These are phyloP conservation scores for Tolypeutes matacus DNA, from an alignment of 2,797 vertebrate genomes.

Conservation along the genomic window DNA sequence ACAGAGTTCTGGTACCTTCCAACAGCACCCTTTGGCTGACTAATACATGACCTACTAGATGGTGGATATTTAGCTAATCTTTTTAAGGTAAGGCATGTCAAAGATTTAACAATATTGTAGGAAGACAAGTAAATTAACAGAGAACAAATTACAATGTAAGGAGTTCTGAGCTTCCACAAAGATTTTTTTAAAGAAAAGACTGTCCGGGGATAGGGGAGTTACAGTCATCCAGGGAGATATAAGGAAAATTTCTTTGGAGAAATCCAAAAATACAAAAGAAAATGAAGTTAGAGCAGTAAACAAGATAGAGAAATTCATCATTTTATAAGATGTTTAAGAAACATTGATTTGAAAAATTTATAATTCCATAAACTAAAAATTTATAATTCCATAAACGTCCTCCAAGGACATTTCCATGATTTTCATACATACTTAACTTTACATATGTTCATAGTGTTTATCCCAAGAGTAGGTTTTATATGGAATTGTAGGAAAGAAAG, in stretches of 20 bases:
- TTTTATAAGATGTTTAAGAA: slow-evolving; percentile 5
- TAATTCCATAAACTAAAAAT: neutral
- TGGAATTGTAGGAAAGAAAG: neutral
- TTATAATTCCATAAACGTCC: neutral
- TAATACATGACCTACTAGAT: neutral
- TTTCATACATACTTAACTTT: slow-evolving; percentile 18
- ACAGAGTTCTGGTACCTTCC: too few species aligned
- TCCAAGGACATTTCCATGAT: neutral
- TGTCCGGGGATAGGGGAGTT: neutral
- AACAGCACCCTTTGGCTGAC: too few species aligned
- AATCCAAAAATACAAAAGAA: neutral
- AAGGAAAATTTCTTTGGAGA: neutral
- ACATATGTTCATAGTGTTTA: neutral
- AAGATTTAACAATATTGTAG: neutral
- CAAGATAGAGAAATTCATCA: neutral
- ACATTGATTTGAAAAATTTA: neutral
- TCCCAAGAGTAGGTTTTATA: neutral
- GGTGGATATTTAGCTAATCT: neutral
- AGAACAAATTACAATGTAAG: neutral
- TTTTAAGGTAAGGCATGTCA: neutral
- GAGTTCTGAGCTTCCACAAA: neutral
- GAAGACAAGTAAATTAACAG: neutral
- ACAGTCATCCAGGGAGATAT: neutral
- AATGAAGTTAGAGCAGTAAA: neutral
- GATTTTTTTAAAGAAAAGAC: neutral